Evolutionary conservation across 1,140 invertebrate genomes (phyloP).

Genomic region (Bombus ignitus): DNA sequence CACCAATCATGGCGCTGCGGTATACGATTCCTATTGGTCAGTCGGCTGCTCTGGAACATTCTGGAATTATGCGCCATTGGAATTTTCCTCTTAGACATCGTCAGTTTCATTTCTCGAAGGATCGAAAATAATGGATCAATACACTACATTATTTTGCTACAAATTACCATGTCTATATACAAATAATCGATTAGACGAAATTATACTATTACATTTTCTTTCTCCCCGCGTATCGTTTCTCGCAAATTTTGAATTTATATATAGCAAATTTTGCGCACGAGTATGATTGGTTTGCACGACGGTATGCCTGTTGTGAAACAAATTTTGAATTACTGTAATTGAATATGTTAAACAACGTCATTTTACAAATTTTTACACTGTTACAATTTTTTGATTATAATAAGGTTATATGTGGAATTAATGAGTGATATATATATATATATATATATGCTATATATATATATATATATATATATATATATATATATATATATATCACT

Average conservation of each 20-base stretch:
- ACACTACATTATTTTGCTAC: not conserved
- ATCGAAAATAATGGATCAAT: slow-evolving; percentile 44
- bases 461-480: not conserved
- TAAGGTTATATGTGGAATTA: not conserved
- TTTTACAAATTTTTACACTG: not conserved
- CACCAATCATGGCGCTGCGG: slow-evolving; percentile 69
- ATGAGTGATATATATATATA: not conserved
- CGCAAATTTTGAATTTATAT: slow-evolving; percentile 37
- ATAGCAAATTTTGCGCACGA: not conserved
- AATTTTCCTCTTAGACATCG: not conserved
- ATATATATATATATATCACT: no score
- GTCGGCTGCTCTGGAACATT: slow-evolving; percentile 74
- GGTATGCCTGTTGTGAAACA: slow-evolving; percentile 12
- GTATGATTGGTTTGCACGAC: slow-evolving; percentile 17
- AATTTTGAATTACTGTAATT: slow-evolving; percentile 10
- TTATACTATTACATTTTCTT: not conserved
- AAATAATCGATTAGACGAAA: not conserved
- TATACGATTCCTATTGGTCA: slow-evolving; percentile 46
- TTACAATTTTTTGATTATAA: not conserved
- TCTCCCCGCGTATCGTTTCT: not conserved
- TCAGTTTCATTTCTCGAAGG: slow-evolving; percentile 43
- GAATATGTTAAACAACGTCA: not conserved
- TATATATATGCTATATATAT: not conserved
- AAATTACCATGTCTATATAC: not conserved
- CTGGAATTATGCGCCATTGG: slow-evolving; percentile 73